Conservation (phyloP, 2,888 invertebrate genomes). For the Rhagium mordax region DNA sequence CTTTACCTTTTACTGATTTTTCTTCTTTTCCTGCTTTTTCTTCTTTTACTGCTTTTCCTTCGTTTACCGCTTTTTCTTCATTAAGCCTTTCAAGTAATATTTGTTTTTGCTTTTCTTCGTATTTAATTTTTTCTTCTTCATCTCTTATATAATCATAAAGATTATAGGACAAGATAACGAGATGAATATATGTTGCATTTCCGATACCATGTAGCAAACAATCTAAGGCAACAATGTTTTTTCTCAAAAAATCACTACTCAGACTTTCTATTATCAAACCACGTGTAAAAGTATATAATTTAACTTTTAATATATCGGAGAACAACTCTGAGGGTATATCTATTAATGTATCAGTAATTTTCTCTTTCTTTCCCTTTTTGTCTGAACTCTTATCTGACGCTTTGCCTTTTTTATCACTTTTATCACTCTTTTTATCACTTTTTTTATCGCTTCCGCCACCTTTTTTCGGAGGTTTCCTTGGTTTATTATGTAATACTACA, state of each 20-base stretch:
- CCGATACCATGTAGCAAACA: slow-evolving; percentile 60
- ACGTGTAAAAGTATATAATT: slow-evolving; percentile 41
- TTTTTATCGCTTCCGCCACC: slow-evolving; percentile 30
- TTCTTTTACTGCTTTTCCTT: slow-evolving; percentile 9
- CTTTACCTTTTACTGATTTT: no score
- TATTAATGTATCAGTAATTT: slow-evolving; percentile 55
- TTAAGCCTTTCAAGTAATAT: slow-evolving; percentile 30
- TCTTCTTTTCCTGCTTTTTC: no score
- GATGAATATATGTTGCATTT: slow-evolving; percentile 61
- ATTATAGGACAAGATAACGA: slow-evolving; percentile 55
- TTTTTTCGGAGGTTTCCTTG: slow-evolving; percentile 40
- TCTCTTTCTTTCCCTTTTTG: slow-evolving; percentile 1
- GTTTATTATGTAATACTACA: not conserved
- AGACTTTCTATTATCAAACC: slow-evolving; percentile 64
- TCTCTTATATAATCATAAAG: slow-evolving; percentile 51
- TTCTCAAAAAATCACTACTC: slow-evolving; percentile 60
- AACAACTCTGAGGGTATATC: slow-evolving; percentile 57
- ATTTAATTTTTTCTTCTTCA: slow-evolving; percentile 44
- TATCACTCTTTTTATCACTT: slow-evolving; percentile 21
- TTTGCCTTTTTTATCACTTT: slow-evolving; percentile 38
- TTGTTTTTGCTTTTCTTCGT: slow-evolving; percentile 37
- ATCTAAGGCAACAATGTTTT: slow-evolving; percentile 56
- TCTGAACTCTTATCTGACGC: slow-evolving; percentile 36
- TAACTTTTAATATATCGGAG: slow-evolving; percentile 54
- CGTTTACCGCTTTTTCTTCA: slow-evolving; percentile 11